Percentiles rank a stretch among this genome's conserved stretches.
phyloP scores from a whole-genome alignment of 2,888 invertebrate genomes.

The Apoderus coryli region DNA sequence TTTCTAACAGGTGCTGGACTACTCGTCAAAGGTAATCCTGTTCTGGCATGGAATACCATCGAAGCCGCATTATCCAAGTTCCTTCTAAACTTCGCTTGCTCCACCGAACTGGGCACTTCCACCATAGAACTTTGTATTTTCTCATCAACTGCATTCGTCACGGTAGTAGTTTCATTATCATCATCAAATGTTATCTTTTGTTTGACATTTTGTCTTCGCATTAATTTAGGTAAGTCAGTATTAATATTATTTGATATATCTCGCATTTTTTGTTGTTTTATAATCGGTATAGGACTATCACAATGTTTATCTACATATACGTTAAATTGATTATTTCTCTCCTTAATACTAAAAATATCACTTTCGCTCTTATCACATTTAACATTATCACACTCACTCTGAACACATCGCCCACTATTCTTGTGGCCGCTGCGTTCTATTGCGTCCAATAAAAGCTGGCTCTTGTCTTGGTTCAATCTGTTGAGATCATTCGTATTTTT shows the following conservation, averaged over 20 bases:
- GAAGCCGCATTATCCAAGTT: slow-evolving; percentile 65
- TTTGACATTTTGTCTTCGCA: slow-evolving; percentile 20
- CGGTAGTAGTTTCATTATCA: slow-evolving; percentile 12
- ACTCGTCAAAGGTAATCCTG: slow-evolving; percentile 70
- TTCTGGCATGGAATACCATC: slow-evolving; percentile 70
- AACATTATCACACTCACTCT: slow-evolving; percentile 27
- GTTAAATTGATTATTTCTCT: slow-evolving; percentile 26
- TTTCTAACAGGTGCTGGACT: slow-evolving; percentile 73
- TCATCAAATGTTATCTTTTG: slow-evolving; percentile 28
- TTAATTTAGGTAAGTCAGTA: slow-evolving; percentile 16
- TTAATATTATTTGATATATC: slow-evolving; percentile 19
- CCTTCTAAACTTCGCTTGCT: slow-evolving; percentile 58
- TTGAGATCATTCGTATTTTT: slow-evolving; percentile 28
- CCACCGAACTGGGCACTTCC: slow-evolving; percentile 52
- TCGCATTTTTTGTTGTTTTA: slow-evolving; percentile 17
- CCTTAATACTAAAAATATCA: slow-evolving; percentile 33
- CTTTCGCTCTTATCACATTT: slow-evolving; percentile 30
- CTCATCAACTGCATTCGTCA: neutral
- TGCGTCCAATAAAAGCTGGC: slow-evolving; percentile 30
- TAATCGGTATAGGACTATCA: slow-evolving; percentile 29
- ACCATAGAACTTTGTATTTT: neutral
- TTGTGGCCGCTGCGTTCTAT: slow-evolving; percentile 28
- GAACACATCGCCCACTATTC: slow-evolving; percentile 16
- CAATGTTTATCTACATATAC: slow-evolving; percentile 29
- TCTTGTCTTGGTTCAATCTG: slow-evolving; percentile 22